Evolutionary conservation across 1,140 invertebrate genomes (phyloP).

Genomic region (Zaprionus africanus): DNA sequence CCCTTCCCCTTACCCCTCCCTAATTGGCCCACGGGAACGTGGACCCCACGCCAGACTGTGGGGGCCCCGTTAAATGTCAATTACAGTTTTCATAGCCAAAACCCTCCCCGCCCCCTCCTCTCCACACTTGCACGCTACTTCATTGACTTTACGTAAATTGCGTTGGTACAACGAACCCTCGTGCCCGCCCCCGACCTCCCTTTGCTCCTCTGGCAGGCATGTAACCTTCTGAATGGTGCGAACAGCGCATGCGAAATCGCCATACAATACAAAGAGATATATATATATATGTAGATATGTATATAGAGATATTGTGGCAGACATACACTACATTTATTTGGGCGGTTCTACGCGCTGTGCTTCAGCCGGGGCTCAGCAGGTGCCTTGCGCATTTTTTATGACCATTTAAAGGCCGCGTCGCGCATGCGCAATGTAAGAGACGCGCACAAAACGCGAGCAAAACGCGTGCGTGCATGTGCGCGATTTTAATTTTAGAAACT

Average conservation of each 20-base stretch:
- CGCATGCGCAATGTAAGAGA: conserved; percentile 63
- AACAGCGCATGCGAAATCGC: conserved; percentile 67
- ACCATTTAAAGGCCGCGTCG: conserved; percentile 56
- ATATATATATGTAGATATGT: background rate
- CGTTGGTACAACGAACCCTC: conserved; percentile 22
- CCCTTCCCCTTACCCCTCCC: too few relatives aligned
- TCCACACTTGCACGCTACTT: background rate
- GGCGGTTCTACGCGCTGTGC: background rate
- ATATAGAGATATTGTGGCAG: background rate
- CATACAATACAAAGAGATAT: conserved; percentile 11
- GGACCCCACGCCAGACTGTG: conserved; percentile 10
- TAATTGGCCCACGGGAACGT: conserved; percentile 21
- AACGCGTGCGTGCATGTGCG: conserved; percentile 53
- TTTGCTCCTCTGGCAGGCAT: conserved; percentile 24
- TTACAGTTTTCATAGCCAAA: conserved; percentile 29
- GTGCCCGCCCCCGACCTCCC: background rate
- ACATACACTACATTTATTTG: background rate
- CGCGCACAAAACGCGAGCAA: conserved; percentile 45
- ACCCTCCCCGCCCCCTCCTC: background rate
- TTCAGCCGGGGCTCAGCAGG: conserved; percentile 16
- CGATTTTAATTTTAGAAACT: conserved; percentile 61
- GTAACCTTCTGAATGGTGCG: conserved; percentile 72
- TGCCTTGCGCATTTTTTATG: conserved; percentile 65
- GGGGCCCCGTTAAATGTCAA: conserved; percentile 37
- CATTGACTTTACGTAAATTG: conserved; percentile 43